phyloP scores from a whole-genome alignment of 2,797 vertebrate species.

The Pogoniulus pusillus region DNA sequence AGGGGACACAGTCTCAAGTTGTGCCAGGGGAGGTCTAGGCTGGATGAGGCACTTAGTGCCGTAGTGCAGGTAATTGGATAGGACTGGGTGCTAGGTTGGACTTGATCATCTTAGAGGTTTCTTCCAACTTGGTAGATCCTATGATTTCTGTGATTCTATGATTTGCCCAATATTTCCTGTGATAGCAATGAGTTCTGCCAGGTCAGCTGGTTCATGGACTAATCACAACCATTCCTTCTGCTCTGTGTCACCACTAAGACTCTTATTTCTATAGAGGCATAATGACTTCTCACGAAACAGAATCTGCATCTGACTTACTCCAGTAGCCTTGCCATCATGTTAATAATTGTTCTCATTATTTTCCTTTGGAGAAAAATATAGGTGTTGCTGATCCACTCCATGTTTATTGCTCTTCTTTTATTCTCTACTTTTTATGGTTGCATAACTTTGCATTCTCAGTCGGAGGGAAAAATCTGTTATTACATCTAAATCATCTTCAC shows the following conservation, averaged over 20 bases:
- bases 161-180: neutral
- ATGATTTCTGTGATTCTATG: too few relatives aligned
- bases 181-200: neutral
- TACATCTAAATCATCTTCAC: constrained; percentile 13
- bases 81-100: too few relatives aligned
- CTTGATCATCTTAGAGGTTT: too few relatives aligned
- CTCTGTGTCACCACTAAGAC: neutral
- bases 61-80: too few relatives aligned
- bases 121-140: too few relatives aligned
- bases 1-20: too few relatives aligned
- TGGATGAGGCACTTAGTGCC: too few relatives aligned
- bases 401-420: neutral
- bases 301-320: neutral
- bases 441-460: constrained; percentile 18
- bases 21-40: too few relatives aligned
- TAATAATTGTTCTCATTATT: neutral
- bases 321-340: neutral
- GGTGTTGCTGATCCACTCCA: neutral
- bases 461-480: constrained; percentile 54
- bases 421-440: constrained; percentile 12
- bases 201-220: neutral
- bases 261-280: neutral
- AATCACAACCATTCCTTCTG: neutral
- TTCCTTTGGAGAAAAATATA: neutral
- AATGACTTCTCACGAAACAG: neutral